phyloP scores from a whole-genome alignment of 2,797 vertebrate genomes.

The Labeo calbasu region DNA sequence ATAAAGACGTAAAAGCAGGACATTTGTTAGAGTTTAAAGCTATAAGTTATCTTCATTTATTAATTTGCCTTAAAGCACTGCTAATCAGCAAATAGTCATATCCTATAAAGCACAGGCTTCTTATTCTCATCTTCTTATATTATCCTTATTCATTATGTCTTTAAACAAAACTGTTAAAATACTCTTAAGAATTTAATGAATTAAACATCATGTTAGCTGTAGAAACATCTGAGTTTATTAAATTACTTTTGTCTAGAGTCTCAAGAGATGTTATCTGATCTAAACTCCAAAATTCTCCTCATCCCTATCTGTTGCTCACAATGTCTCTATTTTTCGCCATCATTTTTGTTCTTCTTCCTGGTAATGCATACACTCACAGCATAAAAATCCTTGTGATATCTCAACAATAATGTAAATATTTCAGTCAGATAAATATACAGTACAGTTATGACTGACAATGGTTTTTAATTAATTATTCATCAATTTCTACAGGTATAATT shows the following conservation, averaged over 20 bases:
- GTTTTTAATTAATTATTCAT: neutral
- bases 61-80: slow-evolving; percentile 21
- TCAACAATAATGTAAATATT: neutral
- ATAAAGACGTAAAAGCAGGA: neutral
- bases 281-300: neutral
- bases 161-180: slow-evolving; percentile 50
- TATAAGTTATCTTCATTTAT: neutral
- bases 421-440: neutral
- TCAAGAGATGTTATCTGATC: slow-evolving; percentile 1
- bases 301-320: neutral
- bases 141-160: slow-evolving; percentile 11
- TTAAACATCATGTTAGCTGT: slow-evolving; percentile 66
- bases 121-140: neutral
- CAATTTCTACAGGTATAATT: neutral
- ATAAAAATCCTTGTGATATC: neutral
- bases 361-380: neutral
- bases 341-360: neutral
- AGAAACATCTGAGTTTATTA: slow-evolving; percentile 79
- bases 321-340: neutral
- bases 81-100: slow-evolving; percentile 7
- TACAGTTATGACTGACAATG: neutral
- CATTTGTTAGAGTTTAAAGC: neutral
- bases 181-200: slow-evolving; percentile 28
- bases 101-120: neutral
- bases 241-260: neutral